phyloP scores from a whole-genome alignment of 2,888 invertebrate species.

The Plebejus melissa region DNA sequence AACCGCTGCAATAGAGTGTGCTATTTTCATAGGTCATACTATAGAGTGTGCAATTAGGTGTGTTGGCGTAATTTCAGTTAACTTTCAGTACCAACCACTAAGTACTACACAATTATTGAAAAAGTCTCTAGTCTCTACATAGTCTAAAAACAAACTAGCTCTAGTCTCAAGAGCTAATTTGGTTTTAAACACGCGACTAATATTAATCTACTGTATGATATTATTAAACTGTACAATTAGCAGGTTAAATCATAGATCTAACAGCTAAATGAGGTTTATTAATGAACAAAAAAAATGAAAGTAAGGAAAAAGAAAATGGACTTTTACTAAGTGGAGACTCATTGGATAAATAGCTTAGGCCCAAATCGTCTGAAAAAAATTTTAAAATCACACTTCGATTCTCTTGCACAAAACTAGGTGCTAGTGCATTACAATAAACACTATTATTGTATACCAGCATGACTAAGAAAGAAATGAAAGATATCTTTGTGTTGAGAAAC shows the following conservation, averaged over 20 bases:
- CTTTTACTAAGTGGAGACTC: background rate
- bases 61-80: too few species aligned
- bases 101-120: too few species aligned
- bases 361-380: background rate
- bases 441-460: conserved; percentile 3
- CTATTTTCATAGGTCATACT: too few species aligned
- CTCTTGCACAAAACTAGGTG: background rate
- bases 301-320: background rate
- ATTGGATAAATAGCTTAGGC: background rate
- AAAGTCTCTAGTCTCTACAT: too few species aligned
- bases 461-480: conserved; percentile 24
- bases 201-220: background rate
- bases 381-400: background rate
- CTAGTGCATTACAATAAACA: background rate
- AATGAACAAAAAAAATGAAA: background rate
- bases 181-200: background rate
- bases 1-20: too few species aligned
- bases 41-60: too few species aligned
- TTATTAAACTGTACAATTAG: background rate
- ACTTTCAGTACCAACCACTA: too few species aligned
- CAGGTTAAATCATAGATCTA: background rate
- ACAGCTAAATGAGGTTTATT: background rate
- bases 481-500: conserved; percentile 17
- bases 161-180: too few species aligned
- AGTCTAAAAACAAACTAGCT: too few species aligned